Base-by-base conservation (phyloP, 2,113 vertebrate genomes). In the Scatophagus argus region DNA sequence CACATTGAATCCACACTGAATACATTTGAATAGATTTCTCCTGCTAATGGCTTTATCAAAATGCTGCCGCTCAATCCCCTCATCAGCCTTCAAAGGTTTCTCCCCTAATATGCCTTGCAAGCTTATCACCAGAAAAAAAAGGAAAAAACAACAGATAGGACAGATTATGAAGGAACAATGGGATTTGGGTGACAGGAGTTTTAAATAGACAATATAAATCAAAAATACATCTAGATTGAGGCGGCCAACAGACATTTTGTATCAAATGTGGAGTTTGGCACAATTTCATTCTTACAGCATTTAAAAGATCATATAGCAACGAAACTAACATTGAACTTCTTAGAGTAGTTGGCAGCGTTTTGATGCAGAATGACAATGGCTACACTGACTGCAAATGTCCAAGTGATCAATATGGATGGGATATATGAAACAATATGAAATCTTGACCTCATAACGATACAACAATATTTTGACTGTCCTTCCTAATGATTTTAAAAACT, bases 11-110 rank as follows among this genome's bases (percentile, higher is more conserved):
- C n/a, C n/a, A n/a, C n/a, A n/a, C 14, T 71, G 71, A 85, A 87
- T 82, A 72, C 69, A 86, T 91, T 73, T 88, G 3, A 88, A 84
- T 86, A 69, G n/a, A 72, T 85, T 74, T 62, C 14, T 49, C 36
- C 16, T 11, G 29, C n/a, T 56, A 59, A 79, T 59, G 16, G 5
- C 6, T 88, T 74, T 51, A 31, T 83, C 49, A 83, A 82, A 74
- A 41, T 29, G 16, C 41, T 31, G 38, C 41, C 21, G 8, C 77
- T 13, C 49, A 16, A 27, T 27, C 36, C 70, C 77, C 77, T 66
- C 72, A 25, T 52, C 16, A 62, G 54, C 54, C 84, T 73, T 87
- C 23, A 81, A 72, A 86, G 54, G 27, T 36, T 49, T 68, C 77
- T 41, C 55, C 6, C 1, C 3, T 39, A 77, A 74, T 6, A 51